Evolutionary conservation across 2,113 vertebrate genomes (phyloP).

Genomic region (Embiotoca jacksoni): DNA sequence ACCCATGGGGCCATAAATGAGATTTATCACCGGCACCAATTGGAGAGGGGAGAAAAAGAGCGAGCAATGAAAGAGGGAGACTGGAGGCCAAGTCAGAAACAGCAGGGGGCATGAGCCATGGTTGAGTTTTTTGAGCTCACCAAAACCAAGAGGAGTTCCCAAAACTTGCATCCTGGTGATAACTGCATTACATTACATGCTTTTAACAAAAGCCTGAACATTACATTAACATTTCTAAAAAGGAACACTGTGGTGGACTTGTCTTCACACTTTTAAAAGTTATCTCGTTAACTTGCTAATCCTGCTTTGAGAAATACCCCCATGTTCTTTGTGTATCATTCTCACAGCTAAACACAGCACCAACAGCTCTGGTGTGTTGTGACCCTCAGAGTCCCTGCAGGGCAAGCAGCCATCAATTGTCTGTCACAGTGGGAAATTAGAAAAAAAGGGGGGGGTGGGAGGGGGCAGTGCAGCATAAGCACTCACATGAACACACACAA

Average conservation of each 20-base stretch:
- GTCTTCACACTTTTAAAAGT: background rate
- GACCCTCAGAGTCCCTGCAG: conserved; percentile 37
- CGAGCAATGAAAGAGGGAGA: conserved; percentile 41
- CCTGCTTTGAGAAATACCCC: conserved; percentile 21
- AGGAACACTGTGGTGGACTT: background rate
- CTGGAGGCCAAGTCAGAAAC: conserved; percentile 51
- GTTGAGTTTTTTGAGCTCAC: conserved; percentile 42
- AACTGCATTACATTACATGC: background rate
- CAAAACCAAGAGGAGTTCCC: background rate
- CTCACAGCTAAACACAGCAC: conserved; percentile 18
- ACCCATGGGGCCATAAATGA: conserved; percentile 76
- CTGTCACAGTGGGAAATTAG: conserved; percentile 24
- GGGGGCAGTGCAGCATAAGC: conserved; percentile 26
- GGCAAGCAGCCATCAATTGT: conserved; percentile 42
- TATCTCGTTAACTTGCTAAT: background rate
- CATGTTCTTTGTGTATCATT: conserved; percentile 2
- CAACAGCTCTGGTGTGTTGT: conserved; percentile 45
- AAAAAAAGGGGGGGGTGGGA: background rate
- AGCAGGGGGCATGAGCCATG: conserved; percentile 34
- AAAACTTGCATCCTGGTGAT: background rate
- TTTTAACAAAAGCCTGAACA: background rate
- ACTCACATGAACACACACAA: conserved; percentile 12
- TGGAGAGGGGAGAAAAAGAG: conserved; percentile 41
- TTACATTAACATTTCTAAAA: background rate
- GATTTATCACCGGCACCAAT: conserved; percentile 79